A percentile compares a stretch with the other conserved stretches of the same genome.
Conservation (phyloP, 1,140 invertebrate genomes). For the Charaxes varanes region DNA sequence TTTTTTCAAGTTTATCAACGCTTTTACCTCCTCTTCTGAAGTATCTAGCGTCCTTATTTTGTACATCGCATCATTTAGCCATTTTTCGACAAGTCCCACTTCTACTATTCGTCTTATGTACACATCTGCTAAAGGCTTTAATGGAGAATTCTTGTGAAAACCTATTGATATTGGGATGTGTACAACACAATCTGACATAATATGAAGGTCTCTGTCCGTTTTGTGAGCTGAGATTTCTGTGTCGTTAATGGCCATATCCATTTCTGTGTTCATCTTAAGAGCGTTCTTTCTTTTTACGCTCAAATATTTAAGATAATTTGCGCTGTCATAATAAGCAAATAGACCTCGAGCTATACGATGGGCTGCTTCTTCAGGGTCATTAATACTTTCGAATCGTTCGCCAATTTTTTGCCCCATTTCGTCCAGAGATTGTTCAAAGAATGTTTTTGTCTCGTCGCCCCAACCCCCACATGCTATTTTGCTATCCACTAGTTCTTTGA, state of each 20-base stretch:
- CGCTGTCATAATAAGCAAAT: conserved; percentile 88
- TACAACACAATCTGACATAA: conserved; percentile 87
- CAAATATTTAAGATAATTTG: conserved; percentile 80
- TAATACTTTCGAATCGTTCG: conserved; percentile 77
- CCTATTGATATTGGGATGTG: conserved; percentile 87
- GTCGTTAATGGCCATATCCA: conserved; percentile 32
- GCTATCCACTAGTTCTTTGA: conserved; percentile 79
- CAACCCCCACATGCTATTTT: conserved; percentile 80
- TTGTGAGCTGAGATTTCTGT: conserved; percentile 19
- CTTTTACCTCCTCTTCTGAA: conserved; percentile 76
- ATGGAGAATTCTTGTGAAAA: conserved; percentile 86
- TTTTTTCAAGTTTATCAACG: conserved; percentile 84
- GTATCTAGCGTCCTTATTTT: conserved; percentile 54
- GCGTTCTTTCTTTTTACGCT: conserved; percentile 74
- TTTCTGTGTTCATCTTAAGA: conserved; percentile 19
- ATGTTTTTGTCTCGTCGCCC: conserved; percentile 79
- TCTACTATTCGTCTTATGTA: conserved; percentile 81
- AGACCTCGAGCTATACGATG: conserved; percentile 78
- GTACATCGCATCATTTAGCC: conserved; percentile 83
- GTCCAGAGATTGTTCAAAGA: conserved; percentile 82
- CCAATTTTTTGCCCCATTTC: conserved; percentile 78
- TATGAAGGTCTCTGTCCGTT: conserved; percentile 79
- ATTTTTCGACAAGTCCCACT: conserved; percentile 85
- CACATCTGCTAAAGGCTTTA: conserved; percentile 81
- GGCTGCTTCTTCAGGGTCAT: conserved; percentile 75